Evolutionary conservation across 2,888 invertebrate species (phyloP), one percentile per base, ranked within the genome.

Genomic region (Aspidiotus destructor): DNA sequence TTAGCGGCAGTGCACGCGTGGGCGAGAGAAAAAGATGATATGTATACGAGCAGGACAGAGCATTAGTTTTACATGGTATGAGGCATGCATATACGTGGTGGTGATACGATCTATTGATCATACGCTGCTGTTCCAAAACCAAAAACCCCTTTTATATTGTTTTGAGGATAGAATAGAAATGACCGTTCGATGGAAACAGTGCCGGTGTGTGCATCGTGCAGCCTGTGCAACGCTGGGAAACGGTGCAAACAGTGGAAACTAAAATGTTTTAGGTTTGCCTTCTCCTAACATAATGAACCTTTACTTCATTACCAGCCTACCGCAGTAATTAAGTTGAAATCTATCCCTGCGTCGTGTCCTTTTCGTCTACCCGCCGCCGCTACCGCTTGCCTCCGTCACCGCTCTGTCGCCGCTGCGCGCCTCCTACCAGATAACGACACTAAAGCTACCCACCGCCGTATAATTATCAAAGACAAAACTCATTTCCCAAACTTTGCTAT

Each of bases 381-480:
- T 5, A 13, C n/a, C 52, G 13, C 5, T 41, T 54, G 54, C 63
- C 63, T 15, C 28, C n/a, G 52, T 13, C 55, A 15, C 55, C 55
- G 13, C 54, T 13, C 54, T 17, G 42, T 57, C 65, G 16, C 28
- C 65, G 65, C 65, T 40, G 48, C 11, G n/a, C 48, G 48, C 58
- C 58, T 58, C 57, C 65, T 16, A 41, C 63, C 44, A 48, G 65
- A 65, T 65, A 65, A 65, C 65, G 65, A 65, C 65, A 65, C 65
- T 65, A 65, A 65, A 65, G 65, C 57, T 41, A 65, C 16, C 65
- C 60, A 28, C 65, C 65, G 65, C 65, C 48, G 58, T 65, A 65
- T 65, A 65, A 65, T 65, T 65, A 65, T 65, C 65, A 65, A 65
- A 65, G 65, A 65, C 65, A 65, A 65, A 65, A 65, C 65, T 65